These are phyloP conservation scores for Rhopalosiphum nymphaeae DNA, from an alignment of 2,888 invertebrate genomes.

Conservation along the genomic window DNA sequence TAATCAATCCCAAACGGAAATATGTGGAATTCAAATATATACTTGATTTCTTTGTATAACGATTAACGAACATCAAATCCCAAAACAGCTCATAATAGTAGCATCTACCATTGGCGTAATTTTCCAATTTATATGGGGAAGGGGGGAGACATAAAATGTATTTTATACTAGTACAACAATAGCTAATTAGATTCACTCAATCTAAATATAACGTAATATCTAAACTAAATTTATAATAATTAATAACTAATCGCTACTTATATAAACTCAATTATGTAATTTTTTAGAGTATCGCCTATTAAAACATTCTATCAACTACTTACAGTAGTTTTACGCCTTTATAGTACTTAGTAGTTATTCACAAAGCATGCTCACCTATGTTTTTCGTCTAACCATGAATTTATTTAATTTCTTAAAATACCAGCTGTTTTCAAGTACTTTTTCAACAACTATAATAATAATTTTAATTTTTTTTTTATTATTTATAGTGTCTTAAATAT, in stretches of 20 bases:
- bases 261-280: background rate
- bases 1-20: background rate
- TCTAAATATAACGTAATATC: background rate
- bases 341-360: background rate
- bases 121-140: background rate
- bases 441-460: no score
- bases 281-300: background rate
- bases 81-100: background rate
- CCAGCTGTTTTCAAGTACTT: background rate
- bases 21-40: background rate
- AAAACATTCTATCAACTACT: background rate
- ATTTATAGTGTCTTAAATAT: background rate
- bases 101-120: background rate
- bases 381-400: background rate
- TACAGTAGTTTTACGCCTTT: background rate
- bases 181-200: background rate
- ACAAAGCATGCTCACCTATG: background rate
- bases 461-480: no score
- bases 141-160: background rate
- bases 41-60: background rate
- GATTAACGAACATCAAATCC: background rate
- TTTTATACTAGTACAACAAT: background rate
- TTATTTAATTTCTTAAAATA: background rate
- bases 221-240: background rate
- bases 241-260: background rate